These are phyloP conservation scores for Anguilla obscura DNA, from an alignment of 2,797 vertebrate genomes.

Conservation along the genomic window DNA sequence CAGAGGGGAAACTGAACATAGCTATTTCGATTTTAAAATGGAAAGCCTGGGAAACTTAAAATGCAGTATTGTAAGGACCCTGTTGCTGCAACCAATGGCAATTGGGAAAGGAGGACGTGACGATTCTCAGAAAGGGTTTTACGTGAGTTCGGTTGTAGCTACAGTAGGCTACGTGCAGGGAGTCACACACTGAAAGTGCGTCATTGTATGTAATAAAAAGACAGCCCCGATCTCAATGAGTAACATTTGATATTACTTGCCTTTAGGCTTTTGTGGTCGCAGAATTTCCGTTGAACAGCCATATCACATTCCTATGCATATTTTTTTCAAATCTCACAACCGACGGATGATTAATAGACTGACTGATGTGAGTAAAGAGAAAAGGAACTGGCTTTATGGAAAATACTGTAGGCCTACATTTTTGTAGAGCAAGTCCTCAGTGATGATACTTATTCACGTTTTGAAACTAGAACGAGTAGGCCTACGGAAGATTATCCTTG, in stretches of 20 bases:
- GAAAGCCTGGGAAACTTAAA: background rate
- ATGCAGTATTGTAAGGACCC: background rate
- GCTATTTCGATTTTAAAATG: too few relatives aligned
- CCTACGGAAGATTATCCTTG: background rate
- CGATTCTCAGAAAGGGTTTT: background rate
- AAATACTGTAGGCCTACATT: background rate
- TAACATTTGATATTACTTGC: background rate
- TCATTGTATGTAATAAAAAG: background rate
- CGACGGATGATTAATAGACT: background rate
- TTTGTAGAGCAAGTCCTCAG: background rate
- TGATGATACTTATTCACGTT: background rate
- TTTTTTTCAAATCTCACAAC: background rate
- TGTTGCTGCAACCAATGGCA: constrained; percentile 8
- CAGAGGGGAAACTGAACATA: background rate
- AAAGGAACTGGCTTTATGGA: background rate
- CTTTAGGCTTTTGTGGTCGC: background rate
- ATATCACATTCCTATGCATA: background rate
- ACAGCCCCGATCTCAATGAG: background rate
- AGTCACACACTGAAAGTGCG: background rate
- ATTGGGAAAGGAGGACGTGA: background rate
- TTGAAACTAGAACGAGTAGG: background rate
- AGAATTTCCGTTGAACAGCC: background rate
- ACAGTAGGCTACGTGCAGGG: constrained; percentile 8
- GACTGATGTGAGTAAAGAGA: background rate
- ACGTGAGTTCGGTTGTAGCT: background rate